These are phyloP conservation scores for Potorous gilbertii DNA, from an alignment of 2,797 vertebrate species.

Conservation along the genomic window DNA sequence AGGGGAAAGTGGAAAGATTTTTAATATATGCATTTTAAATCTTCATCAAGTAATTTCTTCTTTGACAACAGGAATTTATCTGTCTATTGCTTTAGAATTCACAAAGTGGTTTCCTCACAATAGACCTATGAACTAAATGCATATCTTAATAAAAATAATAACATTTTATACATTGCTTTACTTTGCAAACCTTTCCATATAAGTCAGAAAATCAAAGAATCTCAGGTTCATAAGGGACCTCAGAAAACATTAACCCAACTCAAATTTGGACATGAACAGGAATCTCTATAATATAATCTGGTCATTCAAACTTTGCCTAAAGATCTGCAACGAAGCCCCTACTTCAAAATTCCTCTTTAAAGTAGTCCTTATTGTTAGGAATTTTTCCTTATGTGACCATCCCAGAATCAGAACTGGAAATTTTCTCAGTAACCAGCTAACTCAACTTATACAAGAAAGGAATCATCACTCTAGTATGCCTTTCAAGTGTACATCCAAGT, in stretches of 20 bases:
- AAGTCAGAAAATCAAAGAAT: neutral
- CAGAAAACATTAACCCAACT: neutral
- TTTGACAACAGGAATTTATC: constrained; percentile 37
- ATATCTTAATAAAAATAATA: neutral
- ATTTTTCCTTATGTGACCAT: neutral
- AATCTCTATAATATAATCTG: neutral
- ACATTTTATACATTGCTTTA: neutral
- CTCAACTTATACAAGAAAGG: neutral
- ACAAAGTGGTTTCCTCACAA: neutral
- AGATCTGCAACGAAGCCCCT: neutral
- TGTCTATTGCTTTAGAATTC: neutral
- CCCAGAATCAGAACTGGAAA: neutral
- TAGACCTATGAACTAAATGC: neutral
- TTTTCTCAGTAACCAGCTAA: neutral
- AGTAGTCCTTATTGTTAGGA: neutral
- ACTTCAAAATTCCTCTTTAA: neutral
- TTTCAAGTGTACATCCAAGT: neutral
- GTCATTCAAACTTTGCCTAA: neutral
- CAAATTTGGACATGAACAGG: neutral
- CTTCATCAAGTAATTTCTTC: constrained; percentile 22
- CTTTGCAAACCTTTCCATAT: neutral
- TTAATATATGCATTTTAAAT: constrained; percentile 38
- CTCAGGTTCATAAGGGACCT: neutral
- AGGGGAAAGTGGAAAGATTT: constrained; percentile 40
- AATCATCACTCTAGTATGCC: neutral